phyloP scores from a whole-genome alignment of 2,797 vertebrate species.

The Melanotaenia maccullochi region DNA sequence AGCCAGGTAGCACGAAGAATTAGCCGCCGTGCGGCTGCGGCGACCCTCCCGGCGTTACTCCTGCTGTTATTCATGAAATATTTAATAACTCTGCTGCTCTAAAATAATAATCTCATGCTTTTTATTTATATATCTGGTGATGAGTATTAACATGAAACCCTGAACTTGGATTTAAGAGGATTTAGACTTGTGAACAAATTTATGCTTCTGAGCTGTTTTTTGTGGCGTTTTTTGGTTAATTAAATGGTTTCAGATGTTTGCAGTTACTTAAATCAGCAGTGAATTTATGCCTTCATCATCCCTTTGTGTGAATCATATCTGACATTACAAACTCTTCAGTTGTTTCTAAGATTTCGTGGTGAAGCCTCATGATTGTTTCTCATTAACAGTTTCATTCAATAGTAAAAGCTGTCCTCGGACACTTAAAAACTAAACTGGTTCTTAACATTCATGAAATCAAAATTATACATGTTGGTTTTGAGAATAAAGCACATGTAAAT shows the following conservation, averaged over 20 bases:
- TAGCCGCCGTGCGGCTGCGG: conserved; percentile 4
- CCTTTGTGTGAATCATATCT: too few relatives aligned
- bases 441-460: too few relatives aligned
- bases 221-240: background rate
- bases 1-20: conserved; percentile 41
- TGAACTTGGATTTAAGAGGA: conserved; percentile 20
- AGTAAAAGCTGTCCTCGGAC: too few relatives aligned
- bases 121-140: background rate
- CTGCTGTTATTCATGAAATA: background rate
- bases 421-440: too few relatives aligned
- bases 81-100: conserved; percentile 5
- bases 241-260: background rate
- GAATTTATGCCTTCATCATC: too few relatives aligned
- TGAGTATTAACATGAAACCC: conserved; percentile 17
- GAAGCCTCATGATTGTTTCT: too few relatives aligned
- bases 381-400: too few relatives aligned
- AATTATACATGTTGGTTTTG: too few relatives aligned
- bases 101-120: conserved; percentile 34
- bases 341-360: too few relatives aligned
- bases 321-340: too few relatives aligned
- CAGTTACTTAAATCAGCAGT: background rate
- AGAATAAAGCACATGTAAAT: too few relatives aligned
- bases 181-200: background rate
- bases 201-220: background rate
- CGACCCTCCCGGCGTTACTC: background rate